A percentile compares a stretch with the other conserved stretches of the same genome.
These are phyloP conservation scores for Okamejei kenojei DNA, from an alignment of 2,797 vertebrate genomes.

Conservation along the genomic window DNA sequence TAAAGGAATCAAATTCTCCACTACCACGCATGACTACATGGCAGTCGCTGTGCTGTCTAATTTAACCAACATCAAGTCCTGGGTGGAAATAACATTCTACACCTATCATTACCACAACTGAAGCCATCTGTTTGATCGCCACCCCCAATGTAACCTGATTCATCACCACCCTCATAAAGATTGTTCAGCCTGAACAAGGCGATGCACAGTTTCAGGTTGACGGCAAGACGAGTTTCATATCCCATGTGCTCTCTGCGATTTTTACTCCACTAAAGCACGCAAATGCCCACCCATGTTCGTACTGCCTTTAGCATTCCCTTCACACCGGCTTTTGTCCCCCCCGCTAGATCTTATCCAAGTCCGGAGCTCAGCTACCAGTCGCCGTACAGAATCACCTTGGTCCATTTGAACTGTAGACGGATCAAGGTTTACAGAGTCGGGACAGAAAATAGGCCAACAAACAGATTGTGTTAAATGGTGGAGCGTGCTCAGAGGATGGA, in stretches of 20 bases:
- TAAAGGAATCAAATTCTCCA: slow-evolving; percentile 4
- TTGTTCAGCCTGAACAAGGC: too few species aligned
- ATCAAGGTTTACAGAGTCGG: too few species aligned
- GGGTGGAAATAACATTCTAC: not conserved
- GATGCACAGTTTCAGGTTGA: not conserved
- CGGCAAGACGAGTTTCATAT: not conserved
- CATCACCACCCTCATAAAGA: not conserved
- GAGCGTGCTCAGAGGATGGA: too few species aligned
- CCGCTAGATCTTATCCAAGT: not conserved
- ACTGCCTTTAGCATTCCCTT: not conserved
- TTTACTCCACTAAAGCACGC: too few species aligned
- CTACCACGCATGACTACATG: not conserved
- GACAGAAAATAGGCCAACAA: too few species aligned
- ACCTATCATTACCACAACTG: not conserved
- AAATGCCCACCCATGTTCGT: not conserved
- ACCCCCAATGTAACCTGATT: not conserved
- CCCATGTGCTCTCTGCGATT: not conserved
- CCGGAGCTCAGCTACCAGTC: not conserved
- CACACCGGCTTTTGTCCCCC: not conserved
- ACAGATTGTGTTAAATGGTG: too few species aligned
- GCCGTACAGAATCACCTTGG: too few species aligned
- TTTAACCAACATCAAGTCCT: not conserved
- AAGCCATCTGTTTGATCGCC: not conserved
- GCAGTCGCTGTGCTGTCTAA: not conserved
- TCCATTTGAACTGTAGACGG: too few species aligned